These are phyloP conservation scores for Platichthys stellatus DNA, from an alignment of 2,113 vertebrate species.

Conservation along the genomic window DNA sequence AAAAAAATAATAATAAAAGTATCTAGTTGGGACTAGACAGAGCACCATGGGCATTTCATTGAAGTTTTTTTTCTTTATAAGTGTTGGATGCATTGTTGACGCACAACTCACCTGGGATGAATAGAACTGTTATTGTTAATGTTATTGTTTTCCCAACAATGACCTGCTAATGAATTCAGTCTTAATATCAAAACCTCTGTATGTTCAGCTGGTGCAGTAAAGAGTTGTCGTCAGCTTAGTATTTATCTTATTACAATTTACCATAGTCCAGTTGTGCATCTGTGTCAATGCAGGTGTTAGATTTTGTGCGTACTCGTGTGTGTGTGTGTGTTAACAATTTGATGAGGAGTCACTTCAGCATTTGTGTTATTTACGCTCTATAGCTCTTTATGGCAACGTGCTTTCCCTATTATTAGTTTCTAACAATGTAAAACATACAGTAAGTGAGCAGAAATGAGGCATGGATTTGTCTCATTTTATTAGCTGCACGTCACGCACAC, in stretches of 20 bases:
- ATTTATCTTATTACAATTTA: not conserved
- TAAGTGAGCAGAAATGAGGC: conserved; percentile 95
- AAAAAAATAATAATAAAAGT: too few relatives aligned
- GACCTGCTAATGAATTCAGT: too few relatives aligned
- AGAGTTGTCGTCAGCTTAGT: not conserved
- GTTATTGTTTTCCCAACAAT: too few relatives aligned
- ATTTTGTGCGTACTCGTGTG: not conserved
- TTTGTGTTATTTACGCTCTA: conserved; percentile 96
- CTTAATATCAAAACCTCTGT: too few relatives aligned
- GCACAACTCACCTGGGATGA: too few relatives aligned
- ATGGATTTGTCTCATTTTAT: conserved; percentile 94
- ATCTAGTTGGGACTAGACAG: too few relatives aligned
- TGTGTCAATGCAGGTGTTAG: not conserved
- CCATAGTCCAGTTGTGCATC: conserved; percentile 74
- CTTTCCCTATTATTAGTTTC: conserved; percentile 94
- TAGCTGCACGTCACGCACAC: conserved; percentile 76
- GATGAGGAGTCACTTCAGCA: conserved; percentile 92
- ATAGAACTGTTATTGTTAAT: too few relatives aligned
- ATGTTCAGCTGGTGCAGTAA: too few relatives aligned
- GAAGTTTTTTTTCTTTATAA: too few relatives aligned
- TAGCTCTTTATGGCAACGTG: conserved; percentile 93
- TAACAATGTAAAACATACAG: conserved; percentile 94
- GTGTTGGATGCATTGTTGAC: too few relatives aligned
- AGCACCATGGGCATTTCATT: too few relatives aligned
- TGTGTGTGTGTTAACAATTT: conserved; percentile 67